Evolutionary conservation across 2,797 vertebrate species (phyloP), one percentile per base, ranked within the genome.

Genomic region (Acropternis orthonyx): DNA sequence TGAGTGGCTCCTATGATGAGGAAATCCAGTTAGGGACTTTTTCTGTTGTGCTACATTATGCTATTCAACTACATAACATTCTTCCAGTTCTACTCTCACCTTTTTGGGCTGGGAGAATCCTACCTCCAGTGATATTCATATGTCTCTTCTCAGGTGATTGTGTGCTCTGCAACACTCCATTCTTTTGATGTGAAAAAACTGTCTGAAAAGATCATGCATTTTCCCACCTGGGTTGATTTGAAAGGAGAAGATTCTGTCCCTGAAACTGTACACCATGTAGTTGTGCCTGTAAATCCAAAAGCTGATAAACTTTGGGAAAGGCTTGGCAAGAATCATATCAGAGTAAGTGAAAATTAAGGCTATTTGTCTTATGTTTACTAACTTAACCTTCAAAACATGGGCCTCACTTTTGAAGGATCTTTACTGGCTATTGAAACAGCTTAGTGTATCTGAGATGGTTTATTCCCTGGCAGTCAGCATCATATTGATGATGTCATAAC

Each of bases 221-320:
- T 99, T 90, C 99, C 99, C 58, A 99, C 99, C 0, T 99, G 99
- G 99, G 99, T 99, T 78, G 99, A 99, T 95, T 96, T 99, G 92
- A 99, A 99, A 98, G 99, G 99, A 36, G 99, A 99, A 97, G 99
- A 99, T 97, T 99, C 99, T 2, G 98, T 99, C 16, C 99, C 99
- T 0, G 99, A 99, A 85, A 99, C 99, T 0, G 99, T 99, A 36
- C 99, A 99, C 96, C 99, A 99, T 7, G 98, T 99, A 59, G 99
- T 99, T 39, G 99, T 99, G 46, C 98, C 98, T 1, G 98, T 99
- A 88, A 99, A 99, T 93, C 99, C 99, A 14, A 99, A 99, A 96
- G 89, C 12, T 6, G 99, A 99, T 96, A 98, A 97, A n/a, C 93
- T 97, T 5, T 99, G 99, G 99, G 99, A 99, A 96, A 98, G 98